phyloP scores from a whole-genome alignment of 2,888 invertebrate species.

The Hermaeophaga mercurialis region DNA sequence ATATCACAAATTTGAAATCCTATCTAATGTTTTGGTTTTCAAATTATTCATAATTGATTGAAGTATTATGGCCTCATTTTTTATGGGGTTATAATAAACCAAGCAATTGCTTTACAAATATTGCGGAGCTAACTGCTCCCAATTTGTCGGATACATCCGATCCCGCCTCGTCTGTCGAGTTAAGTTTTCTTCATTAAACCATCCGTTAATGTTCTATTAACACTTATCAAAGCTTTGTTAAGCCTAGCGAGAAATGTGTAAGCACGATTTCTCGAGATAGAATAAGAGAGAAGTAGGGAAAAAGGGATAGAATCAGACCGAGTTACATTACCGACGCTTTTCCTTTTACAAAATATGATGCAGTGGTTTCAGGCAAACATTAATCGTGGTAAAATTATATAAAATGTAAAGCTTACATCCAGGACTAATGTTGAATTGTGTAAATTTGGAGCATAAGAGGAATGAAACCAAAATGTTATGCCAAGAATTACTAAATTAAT shows the following conservation, averaged over 20 bases:
- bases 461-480: no score
- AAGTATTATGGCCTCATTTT: background rate
- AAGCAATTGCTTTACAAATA: background rate
- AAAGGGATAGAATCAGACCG: background rate
- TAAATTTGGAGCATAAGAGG: no score
- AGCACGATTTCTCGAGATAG: background rate
- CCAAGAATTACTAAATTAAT: no score
- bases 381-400: no score
- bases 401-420: no score
- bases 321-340: no score
- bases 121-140: background rate
- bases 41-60: background rate
- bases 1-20: no score
- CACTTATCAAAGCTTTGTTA: conserved; percentile 1
- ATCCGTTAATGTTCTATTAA: background rate
- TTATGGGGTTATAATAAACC: background rate
- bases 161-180: background rate
- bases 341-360: no score
- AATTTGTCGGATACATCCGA: background rate
- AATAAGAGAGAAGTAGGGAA: background rate
- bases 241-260: background rate
- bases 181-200: conserved; percentile 2
- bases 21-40: no score
- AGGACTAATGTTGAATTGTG: no score
- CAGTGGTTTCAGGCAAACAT: no score